phyloP scores from a whole-genome alignment of 2,888 invertebrate species.

The Drosophila pegasa region DNA sequence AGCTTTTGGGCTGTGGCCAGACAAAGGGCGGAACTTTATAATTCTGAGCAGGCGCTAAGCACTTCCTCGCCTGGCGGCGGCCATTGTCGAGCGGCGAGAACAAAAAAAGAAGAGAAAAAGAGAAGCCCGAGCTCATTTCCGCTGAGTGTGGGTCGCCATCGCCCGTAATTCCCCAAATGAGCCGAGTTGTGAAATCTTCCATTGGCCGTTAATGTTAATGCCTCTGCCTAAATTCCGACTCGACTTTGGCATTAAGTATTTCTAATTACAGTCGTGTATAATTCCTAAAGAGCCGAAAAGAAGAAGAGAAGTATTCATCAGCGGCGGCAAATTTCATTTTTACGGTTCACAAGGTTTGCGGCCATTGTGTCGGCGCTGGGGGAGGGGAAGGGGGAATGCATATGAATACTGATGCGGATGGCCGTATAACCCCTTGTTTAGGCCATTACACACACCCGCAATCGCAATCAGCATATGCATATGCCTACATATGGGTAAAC shows the following conservation, averaged over 20 bases:
- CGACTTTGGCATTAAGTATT: slow-evolving; percentile 3
- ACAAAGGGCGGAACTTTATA: slow-evolving; percentile 63
- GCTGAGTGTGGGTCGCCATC: slow-evolving; percentile 24
- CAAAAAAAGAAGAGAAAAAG: too few species aligned
- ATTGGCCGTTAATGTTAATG: neutral
- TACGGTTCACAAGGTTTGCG: slow-evolving; percentile 68
- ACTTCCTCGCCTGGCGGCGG: slow-evolving; percentile 53
- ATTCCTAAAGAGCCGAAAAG: slow-evolving; percentile 20
- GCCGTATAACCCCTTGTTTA: slow-evolving; percentile 16
- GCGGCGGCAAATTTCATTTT: slow-evolving; percentile 54
- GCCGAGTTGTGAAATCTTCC: slow-evolving; percentile 19
- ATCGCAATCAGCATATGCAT: slow-evolving; percentile 80
- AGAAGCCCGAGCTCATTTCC: slow-evolving; percentile 65
- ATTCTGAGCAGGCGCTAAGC: slow-evolving; percentile 66
- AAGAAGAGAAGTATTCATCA: slow-evolving; percentile 14
- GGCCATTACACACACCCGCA: slow-evolving; percentile 45
- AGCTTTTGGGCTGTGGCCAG: slow-evolving; percentile 8
- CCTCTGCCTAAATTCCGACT: slow-evolving; percentile 1
- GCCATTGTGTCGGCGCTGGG: slow-evolving; percentile 51
- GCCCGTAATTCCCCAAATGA: slow-evolving; percentile 8
- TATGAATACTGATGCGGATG: slow-evolving; percentile 42
- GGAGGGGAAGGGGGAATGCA: slow-evolving; percentile 3
- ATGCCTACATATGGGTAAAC: slow-evolving; percentile 82
- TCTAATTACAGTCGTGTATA: slow-evolving; percentile 22
- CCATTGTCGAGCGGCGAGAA: slow-evolving; percentile 48